These are phyloP conservation scores for Hippopotamyrus pictus DNA, from an alignment of 2,797 vertebrate species.

Conservation along the genomic window DNA sequence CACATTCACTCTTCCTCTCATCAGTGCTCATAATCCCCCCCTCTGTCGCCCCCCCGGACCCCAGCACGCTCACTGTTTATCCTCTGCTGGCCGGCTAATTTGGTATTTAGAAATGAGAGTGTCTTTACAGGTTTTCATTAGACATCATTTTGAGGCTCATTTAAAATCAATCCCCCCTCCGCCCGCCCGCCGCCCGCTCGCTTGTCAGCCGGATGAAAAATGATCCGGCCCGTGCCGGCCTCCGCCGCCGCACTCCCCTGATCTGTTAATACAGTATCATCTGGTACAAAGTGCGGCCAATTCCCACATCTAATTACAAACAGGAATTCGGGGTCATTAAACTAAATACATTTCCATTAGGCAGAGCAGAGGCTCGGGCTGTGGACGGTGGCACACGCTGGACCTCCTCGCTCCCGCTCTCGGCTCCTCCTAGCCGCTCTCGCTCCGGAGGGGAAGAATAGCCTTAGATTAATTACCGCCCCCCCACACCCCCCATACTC, in stretches of 20 bases:
- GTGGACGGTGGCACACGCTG: constrained; percentile 29
- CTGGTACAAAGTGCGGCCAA: constrained; percentile 82
- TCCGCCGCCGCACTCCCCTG: constrained; percentile 66
- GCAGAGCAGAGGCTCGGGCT: constrained; percentile 54
- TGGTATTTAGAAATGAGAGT: constrained; percentile 28
- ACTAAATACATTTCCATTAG: constrained; percentile 82
- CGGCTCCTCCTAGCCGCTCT: constrained; percentile 21
- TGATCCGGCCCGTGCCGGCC: constrained; percentile 67
- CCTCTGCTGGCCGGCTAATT: constrained; percentile 25
- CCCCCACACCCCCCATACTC: neutral
- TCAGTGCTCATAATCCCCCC: neutral
- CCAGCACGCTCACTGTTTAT: constrained; percentile 22
- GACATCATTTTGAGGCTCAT: constrained; percentile 59
- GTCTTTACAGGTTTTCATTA: constrained; percentile 57
- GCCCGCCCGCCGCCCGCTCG: constrained; percentile 43
- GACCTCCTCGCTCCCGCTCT: constrained; percentile 15
- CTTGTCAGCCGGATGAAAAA: constrained; percentile 77
- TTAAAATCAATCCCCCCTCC: constrained; percentile 64
- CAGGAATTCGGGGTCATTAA: constrained; percentile 85
- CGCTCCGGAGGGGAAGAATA: constrained; percentile 2
- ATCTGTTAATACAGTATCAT: constrained; percentile 86
- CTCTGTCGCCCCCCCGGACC: neutral
- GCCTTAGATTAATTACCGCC: constrained; percentile 15
- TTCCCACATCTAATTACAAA: constrained; percentile 89
- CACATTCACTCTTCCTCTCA: neutral